phyloP scores from a whole-genome alignment of 2,113 vertebrate genomes.

The Prinia subflava region DNA sequence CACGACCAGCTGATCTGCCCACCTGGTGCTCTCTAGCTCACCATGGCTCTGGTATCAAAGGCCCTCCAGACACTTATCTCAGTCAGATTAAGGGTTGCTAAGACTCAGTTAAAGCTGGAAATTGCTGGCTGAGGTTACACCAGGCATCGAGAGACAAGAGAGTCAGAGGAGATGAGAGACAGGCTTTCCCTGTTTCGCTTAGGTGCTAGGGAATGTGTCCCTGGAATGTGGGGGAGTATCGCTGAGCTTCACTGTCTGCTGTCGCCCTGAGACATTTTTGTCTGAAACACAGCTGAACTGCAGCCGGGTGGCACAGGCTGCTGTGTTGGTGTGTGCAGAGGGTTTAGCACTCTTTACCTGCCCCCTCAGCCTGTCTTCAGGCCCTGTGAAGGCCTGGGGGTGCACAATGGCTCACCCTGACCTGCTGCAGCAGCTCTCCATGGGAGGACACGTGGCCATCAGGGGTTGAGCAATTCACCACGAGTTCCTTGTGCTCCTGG shows the following conservation, averaged over 20 bases:
- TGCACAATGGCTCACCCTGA: neutral
- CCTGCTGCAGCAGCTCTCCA: neutral
- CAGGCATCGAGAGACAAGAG: neutral
- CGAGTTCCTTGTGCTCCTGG: neutral
- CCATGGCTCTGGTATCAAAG: neutral
- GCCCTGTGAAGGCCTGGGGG: fast-evolving
- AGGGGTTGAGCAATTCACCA: neutral
- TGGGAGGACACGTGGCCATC: neutral
- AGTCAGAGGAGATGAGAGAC: neutral
- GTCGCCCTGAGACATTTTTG: neutral
- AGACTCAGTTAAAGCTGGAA: neutral
- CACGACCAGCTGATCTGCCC: neutral
- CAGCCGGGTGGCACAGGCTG: neutral
- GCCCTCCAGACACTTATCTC: neutral
- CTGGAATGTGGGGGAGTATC: neutral
- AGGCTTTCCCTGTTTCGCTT: neutral
- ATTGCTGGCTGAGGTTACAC: neutral
- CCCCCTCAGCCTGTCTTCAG: neutral
- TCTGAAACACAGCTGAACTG: neutral
- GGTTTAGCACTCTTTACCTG: neutral
- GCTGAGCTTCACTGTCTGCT: neutral
- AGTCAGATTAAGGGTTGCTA: neutral
- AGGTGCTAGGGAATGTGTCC: neutral
- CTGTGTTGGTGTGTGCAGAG: neutral
- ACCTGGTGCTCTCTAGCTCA: neutral